Percentiles rank a stretch among this genome's conserved stretches.
Evolutionary conservation across 2,113 vertebrate genomes (phyloP).

Genomic region (Cyprinodon brontotheroides): DNA sequence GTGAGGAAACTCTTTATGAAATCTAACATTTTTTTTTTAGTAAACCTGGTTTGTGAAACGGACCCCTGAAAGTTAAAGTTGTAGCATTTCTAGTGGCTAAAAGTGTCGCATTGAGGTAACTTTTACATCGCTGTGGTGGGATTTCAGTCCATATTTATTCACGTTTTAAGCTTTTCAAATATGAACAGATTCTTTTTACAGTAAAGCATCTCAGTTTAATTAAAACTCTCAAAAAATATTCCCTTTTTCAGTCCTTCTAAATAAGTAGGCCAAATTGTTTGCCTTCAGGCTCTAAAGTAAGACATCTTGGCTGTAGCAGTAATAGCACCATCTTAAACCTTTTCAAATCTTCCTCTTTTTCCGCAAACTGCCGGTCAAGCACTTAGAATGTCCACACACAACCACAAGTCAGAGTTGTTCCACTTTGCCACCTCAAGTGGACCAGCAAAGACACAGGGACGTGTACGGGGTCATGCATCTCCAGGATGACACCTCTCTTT

Average conservation of each 20-base stretch:
- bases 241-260: neutral
- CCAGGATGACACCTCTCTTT: conserved; percentile 55
- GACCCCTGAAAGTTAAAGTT: too few species aligned
- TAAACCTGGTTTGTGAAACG: too few species aligned
- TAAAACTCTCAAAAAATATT: too few species aligned
- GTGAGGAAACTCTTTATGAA: too few species aligned
- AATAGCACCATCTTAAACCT: neutral
- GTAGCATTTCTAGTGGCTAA: too few species aligned
- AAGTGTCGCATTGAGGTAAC: too few species aligned
- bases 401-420: conserved; percentile 30
- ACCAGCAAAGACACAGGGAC: conserved; percentile 38
- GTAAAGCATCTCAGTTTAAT: too few species aligned
- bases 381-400: conserved; percentile 9
- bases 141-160: too few species aligned
- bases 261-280: conserved; percentile 3
- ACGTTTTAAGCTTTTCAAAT: too few species aligned
- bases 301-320: neutral
- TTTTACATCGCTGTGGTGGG: too few species aligned
- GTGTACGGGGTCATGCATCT: conserved; percentile 53
- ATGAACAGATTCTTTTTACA: too few species aligned
- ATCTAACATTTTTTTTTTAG: too few species aligned
- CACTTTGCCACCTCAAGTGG: conserved; percentile 54
- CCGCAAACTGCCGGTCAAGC: conserved; percentile 13
- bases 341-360: conserved; percentile 24
- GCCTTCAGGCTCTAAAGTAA: conserved; percentile 10